Base-by-base conservation (phyloP, 2,113 vertebrate species). In the Rhabdomys dilectus region DNA sequence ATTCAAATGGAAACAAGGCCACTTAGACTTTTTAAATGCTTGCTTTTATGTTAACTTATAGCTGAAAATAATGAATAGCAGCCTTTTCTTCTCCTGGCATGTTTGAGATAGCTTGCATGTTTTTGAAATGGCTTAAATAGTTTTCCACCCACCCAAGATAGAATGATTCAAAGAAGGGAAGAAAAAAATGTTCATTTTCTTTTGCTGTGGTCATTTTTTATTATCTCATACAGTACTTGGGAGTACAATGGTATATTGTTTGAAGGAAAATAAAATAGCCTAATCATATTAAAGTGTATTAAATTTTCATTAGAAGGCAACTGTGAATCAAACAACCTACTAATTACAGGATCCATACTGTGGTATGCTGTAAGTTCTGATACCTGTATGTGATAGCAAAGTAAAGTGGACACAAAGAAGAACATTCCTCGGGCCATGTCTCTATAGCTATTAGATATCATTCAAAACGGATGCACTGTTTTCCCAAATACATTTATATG, bases 41-140 rank as follows among this genome's bases (percentile, higher is more conserved):
- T 75, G 93, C 73, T 97, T 98, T 98, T 89, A 76, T 97, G 91
- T 95, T 85, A 85, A 77, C 96, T 97, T 88, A 80, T 95, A 97
- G 29, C 56, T 91, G 89, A 97, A 73, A 95, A 95, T 95, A 97
- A 97, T 87, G 64, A 97, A 94, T 88, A 94, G 75, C 77, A 97
- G 36, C 42, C 70, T 97, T 96, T 98, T 98, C 92, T 98, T 98
- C 91, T 96, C 92, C 96, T 95, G 93, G 96, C 98, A 99, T 99
- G 97, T 99, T 98, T 98, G 97, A 93, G 97, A 99, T 99, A 98
- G 96, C 98, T 99, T 98, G 98, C 98, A 98, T 99, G 98, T 97
- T 98, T 98, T 93, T 88, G 97, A 98, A 99, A 99, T 99, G 96
- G 93, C 97, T 99, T 98, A 98, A 98, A 99, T 99, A 98, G 98